Conservation (phyloP, 1,140 invertebrate species). For the Neodiprion pinetum region DNA sequence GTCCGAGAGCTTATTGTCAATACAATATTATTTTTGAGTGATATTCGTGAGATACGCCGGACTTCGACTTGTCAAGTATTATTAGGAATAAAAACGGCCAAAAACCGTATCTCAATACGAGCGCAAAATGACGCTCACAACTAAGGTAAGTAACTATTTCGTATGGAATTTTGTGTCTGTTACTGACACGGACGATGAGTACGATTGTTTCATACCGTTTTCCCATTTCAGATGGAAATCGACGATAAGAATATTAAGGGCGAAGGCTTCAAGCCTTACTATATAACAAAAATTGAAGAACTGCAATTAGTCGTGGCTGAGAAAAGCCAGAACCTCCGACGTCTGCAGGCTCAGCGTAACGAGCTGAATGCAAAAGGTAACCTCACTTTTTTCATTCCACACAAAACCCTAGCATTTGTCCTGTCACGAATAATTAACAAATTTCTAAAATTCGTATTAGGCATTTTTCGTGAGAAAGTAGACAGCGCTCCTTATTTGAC, state of each 20-base stretch:
- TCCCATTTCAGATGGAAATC: slow-evolving; percentile 81
- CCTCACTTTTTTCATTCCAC: slow-evolving; percentile 14
- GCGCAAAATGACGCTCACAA: slow-evolving; percentile 51
- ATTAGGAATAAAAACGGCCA: not conserved
- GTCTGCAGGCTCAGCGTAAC: slow-evolving; percentile 98
- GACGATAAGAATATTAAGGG: slow-evolving; percentile 74
- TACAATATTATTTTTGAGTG: not conserved
- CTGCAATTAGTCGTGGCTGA: slow-evolving; percentile 94
- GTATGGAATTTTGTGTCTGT: not conserved
- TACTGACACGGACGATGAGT: slow-evolving; percentile 15
- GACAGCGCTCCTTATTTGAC: not conserved
- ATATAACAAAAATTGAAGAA: slow-evolving; percentile 97
- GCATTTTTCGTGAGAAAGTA: not conserved
- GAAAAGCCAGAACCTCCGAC: slow-evolving; percentile 96
- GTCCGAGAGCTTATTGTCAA: not conserved
- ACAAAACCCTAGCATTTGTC: not conserved
- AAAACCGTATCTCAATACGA: not conserved
- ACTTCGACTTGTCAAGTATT: too few relatives aligned
- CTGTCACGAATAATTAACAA: not conserved
- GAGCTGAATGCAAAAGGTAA: slow-evolving; percentile 97
- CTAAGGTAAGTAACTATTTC: slow-evolving; percentile 45
- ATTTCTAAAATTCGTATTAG: slow-evolving; percentile 12
- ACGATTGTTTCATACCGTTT: slow-evolving; percentile 23
- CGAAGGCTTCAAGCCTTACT: slow-evolving; percentile 93
- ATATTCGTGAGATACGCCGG: not conserved